phyloP scores from a whole-genome alignment of 2,113 vertebrate species.

The Laterallus jamaicensis region DNA sequence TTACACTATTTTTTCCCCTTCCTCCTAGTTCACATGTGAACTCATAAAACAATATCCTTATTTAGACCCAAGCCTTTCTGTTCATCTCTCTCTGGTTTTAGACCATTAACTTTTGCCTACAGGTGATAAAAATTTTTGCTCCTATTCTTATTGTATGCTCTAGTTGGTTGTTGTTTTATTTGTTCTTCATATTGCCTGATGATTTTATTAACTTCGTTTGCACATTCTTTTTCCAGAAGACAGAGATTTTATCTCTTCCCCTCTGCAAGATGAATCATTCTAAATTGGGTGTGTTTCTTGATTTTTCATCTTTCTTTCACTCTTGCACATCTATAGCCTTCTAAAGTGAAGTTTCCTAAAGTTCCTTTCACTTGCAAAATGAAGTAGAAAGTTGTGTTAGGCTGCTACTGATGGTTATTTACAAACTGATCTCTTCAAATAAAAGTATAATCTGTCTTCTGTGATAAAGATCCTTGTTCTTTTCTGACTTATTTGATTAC shows the following conservation, averaged over 20 bases:
- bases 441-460: neutral
- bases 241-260: neutral
- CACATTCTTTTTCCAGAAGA: neutral
- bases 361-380: neutral
- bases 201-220: neutral
- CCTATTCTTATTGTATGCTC: neutral
- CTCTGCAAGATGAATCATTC: neutral
- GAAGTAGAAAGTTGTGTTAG: neutral
- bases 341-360: neutral
- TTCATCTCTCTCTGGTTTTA: neutral
- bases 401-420: neutral
- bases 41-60: neutral
- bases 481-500: neutral
- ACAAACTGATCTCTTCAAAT: neutral
- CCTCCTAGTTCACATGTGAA: neutral
- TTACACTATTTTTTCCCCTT: neutral
- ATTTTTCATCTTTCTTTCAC: neutral
- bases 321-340: neutral
- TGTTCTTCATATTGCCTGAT: neutral
- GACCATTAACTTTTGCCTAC: neutral
- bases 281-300: neutral
- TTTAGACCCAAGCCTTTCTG: neutral
- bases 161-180: neutral
- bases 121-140: neutral
- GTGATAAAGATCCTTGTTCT: neutral